Evolutionary conservation across 2,797 vertebrate species (phyloP).

Genomic region (Myioborus miniatus): DNA sequence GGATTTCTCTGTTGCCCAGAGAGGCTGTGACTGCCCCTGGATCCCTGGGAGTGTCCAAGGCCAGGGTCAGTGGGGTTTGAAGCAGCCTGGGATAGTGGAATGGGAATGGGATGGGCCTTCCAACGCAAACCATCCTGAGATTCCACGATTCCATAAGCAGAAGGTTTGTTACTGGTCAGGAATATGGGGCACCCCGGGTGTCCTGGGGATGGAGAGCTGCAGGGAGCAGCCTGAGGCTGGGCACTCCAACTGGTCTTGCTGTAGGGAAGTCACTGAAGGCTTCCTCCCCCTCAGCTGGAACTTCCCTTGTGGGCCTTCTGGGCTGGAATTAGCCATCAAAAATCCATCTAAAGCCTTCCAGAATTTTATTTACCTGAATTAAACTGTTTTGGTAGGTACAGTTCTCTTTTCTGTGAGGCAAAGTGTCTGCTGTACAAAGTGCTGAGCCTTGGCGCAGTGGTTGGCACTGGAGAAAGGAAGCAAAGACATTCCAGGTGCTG

Average conservation of each 20-base stretch:
- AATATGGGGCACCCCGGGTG: fast-evolving
- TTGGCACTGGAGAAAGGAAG: neutral
- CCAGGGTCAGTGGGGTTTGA: neutral
- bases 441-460: neutral
- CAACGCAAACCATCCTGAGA: neutral
- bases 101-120: neutral
- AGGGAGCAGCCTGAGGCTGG: neutral
- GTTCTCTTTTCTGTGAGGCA: neutral
- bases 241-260: fast-evolving
- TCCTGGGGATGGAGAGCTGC: neutral
- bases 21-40: neutral
- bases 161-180: neutral
- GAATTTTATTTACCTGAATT: neutral
- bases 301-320: neutral
- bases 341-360: neutral
- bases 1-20: neutral
- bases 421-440: neutral
- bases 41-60: neutral
- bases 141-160: fast-evolving
- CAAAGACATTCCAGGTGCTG: neutral
- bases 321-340: neutral
- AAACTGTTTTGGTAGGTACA: neutral
- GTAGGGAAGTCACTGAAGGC: neutral
- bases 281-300: neutral
- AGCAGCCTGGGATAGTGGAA: neutral